Percentiles rank a stretch among this genome's conserved stretches.
Conservation (phyloP, 2,888 invertebrate genomes). For the Athalia circularis region DNA sequence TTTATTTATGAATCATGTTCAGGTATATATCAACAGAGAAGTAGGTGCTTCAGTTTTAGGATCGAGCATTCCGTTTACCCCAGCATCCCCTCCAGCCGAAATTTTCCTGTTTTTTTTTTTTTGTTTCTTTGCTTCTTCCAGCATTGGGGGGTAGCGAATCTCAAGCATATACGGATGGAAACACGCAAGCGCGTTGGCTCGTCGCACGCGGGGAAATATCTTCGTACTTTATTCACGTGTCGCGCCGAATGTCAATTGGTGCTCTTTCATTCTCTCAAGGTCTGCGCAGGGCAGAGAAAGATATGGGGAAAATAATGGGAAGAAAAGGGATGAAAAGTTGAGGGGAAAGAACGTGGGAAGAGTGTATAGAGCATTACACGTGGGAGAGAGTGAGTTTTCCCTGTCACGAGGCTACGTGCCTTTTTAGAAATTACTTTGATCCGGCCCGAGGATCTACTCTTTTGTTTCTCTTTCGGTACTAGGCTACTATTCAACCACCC, state of each 20-base stretch:
- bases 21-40: conserved; percentile 1
- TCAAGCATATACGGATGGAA: neutral
- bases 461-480: conserved; percentile 14
- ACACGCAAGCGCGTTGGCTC: conserved; percentile 11
- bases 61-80: conserved; percentile 36
- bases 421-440: conserved; percentile 38
- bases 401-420: conserved; percentile 27
- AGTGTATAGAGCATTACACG: neutral
- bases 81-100: neutral
- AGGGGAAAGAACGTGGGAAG: conserved; percentile 14
- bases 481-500: conserved; percentile 2
- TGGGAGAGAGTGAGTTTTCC: conserved; percentile 24
- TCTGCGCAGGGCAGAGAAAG: conserved; percentile 24
- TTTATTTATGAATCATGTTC: conserved; percentile 29
- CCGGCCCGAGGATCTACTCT: conserved; percentile 12
- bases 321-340: conserved; percentile 20
- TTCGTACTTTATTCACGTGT: conserved; percentile 41
- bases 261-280: conserved; percentile 32
- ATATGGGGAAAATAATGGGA: conserved; percentile 18
- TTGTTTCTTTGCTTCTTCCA: neutral
- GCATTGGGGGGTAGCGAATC: conserved; percentile 11
- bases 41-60: conserved; percentile 48
- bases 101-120: neutral
- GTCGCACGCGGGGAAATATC: conserved; percentile 4
- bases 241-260: conserved; percentile 41